Base-by-base conservation (phyloP, 1,140 invertebrate genomes). In the Aplysia californica region DNA sequence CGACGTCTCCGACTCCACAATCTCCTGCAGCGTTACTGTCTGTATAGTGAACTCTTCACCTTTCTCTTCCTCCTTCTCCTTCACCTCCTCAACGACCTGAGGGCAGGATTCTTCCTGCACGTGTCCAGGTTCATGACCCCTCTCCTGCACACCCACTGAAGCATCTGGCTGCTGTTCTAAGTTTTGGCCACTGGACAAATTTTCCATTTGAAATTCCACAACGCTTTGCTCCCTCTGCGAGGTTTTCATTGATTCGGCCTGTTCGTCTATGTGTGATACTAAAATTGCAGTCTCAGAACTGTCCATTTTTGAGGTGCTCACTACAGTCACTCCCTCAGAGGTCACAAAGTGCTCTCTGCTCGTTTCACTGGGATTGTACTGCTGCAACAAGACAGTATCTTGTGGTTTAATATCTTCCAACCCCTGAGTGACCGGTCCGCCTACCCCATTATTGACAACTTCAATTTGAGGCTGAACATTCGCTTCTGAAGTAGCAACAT, bases 11-110 rank as follows among this genome's bases (percentile, higher is more conserved):
- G 56, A 38, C 20, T 73, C 70, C 35, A 41, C 70, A 61, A 73
- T 39, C 15, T 73, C 70, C 26, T 73, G 70, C 21, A 73, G n/a
- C 39, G 56, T 31, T 0, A 61, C 55, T 73, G 55, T 26, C 20
- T 26, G 3, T 38, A 58, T 31, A 26, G 55, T 38, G 41, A 71
- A 71, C 38, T 71, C 69, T n/a, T 71, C 69, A 56, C 26, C 23
- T 58, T 71, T 55, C 36, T 50, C 33, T 44, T 21, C 26, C 33
- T 5, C 41, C 29, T 23, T 20, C 26, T 5, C 33, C 23, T 26
- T 15, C 4, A 6, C 39, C 18, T 5, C 41, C 15, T 4, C 10
- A 20, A 44, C 41, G 18, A 26, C 18, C 26, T 56, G 18, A 26
- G 68, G 23, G 29, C 18, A 55, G n/a, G 21, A 38, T 38, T 36